Evolutionary conservation across 2,797 vertebrate genomes (phyloP), one percentile per base, ranked within the genome.

Genomic region (Xyrichtys novacula): DNA sequence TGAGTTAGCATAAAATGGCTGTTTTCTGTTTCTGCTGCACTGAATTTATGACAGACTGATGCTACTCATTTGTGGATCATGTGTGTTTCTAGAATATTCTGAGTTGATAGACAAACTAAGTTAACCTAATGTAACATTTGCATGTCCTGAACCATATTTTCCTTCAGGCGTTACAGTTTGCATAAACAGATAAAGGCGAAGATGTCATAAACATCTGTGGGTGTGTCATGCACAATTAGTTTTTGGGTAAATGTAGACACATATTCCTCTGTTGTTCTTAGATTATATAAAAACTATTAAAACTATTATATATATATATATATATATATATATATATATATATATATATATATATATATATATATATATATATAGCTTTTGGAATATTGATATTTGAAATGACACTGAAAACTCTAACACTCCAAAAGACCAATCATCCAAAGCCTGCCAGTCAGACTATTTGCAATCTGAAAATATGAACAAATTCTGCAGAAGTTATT

Each of bases 111-210:
- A 48, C 23, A 48, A 22, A 28, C 26, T 25, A 8, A 16, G 12
- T 47, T 26, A 25, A 47, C 6, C 65, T 66, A 53, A 47, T 19
- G 44, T 29, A 19, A 53, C 1, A 74, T 81, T 80, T 83, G 73
- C 64, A 78, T 4, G 39, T 55, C 26, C 49, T 49, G 28, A 20
- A 20, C 2, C 19, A 48, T n/a, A 40, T 42, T 32, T 71, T 6
- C 49, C 34, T 48, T 62, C 6, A 6, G 31, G 42, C n/a, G 4
- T 25, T 29, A 19, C 23, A 52, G 62, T 83, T 63, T 80, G 53
- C 54, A 78, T 73, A 28, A 52, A 60, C 39, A 71, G 64, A 79
- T 76, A 55, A 65, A 70, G 62, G 20, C 29, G 56, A 63, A 25
- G 42, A 53, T 61, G 47, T 50, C 23, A 25, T 60, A 48, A 42